These are phyloP conservation scores for Tragelaphus buxtoni DNA, from an alignment of 2,113 vertebrate genomes.

Conservation along the genomic window DNA sequence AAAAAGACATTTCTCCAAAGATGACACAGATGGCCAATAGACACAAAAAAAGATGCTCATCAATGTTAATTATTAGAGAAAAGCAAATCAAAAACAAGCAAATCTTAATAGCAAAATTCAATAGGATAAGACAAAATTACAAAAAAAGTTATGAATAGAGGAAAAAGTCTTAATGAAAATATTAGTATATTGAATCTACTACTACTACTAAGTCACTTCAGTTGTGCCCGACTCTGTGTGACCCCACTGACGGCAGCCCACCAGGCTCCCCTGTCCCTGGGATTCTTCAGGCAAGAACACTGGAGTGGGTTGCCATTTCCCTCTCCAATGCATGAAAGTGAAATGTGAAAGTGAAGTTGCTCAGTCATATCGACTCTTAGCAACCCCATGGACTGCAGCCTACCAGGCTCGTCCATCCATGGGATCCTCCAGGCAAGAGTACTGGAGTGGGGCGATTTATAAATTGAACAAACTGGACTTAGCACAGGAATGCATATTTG, in stretches of 20 bases:
- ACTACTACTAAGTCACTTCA: too few species aligned
- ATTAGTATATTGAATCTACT: background rate
- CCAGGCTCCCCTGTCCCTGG: too few species aligned
- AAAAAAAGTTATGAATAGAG: background rate
- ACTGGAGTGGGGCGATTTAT: background rate
- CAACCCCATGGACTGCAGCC: too few species aligned
- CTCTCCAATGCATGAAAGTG: too few species aligned
- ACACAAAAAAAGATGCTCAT: background rate
- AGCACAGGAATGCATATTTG: background rate
- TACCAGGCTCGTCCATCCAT: too few species aligned
- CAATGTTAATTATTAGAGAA: background rate
- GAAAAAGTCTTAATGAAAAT: background rate
- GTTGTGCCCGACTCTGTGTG: too few species aligned
- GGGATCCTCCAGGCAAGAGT: too few species aligned
- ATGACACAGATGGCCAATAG: background rate
- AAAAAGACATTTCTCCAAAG: background rate
- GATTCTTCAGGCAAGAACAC: too few species aligned
- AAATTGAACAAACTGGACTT: background rate
- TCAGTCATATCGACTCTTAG: too few species aligned
- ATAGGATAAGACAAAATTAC: background rate
- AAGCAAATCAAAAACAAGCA: background rate
- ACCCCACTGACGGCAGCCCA: too few species aligned
- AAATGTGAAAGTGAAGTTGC: too few species aligned
- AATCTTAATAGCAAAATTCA: background rate
- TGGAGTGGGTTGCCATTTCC: too few species aligned